Conservation (phyloP, 2,797 vertebrate species). For the Danio albolineatus region DNA sequence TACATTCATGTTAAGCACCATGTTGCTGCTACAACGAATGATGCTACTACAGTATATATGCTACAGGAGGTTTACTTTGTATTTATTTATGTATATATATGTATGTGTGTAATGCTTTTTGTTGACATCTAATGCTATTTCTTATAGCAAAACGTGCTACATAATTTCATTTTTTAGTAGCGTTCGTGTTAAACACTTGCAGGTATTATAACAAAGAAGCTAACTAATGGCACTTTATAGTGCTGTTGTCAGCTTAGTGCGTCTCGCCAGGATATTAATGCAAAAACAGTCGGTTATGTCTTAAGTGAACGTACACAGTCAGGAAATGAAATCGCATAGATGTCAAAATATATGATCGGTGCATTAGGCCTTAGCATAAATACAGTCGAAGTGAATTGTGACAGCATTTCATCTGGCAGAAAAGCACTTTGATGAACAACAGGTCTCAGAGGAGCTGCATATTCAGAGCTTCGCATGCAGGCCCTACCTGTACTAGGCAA, state of each 20-base stretch:
- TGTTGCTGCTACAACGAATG: too few relatives aligned
- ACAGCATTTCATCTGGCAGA: not conserved
- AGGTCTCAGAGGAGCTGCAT: conserved; percentile 12
- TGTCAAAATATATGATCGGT: conserved; percentile 27
- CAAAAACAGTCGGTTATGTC: conserved; percentile 10
- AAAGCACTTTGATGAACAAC: conserved; percentile 48
- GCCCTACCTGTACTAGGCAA: conserved; percentile 14
- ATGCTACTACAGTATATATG: too few relatives aligned
- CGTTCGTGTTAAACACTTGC: conserved; percentile 6
- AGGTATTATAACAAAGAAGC: not conserved
- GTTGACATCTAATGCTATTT: not conserved
- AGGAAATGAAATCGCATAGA: conserved; percentile 18
- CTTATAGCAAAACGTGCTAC: not conserved
- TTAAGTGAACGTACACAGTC: conserved; percentile 15
- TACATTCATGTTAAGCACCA: not conserved
- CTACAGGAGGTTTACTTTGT: too few relatives aligned
- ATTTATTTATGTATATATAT: not conserved
- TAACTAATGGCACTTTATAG: conserved; percentile 18
- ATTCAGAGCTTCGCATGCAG: not conserved
- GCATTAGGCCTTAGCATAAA: conserved; percentile 8
- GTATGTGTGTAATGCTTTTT: not conserved
- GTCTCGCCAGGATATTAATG: conserved; percentile 6
- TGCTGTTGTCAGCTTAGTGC: conserved; percentile 20
- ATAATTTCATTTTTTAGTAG: conserved; percentile 4
- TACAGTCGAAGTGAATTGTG: not conserved